Base-by-base conservation (phyloP, 2,113 vertebrate species). In the Cavia aperea region DNA sequence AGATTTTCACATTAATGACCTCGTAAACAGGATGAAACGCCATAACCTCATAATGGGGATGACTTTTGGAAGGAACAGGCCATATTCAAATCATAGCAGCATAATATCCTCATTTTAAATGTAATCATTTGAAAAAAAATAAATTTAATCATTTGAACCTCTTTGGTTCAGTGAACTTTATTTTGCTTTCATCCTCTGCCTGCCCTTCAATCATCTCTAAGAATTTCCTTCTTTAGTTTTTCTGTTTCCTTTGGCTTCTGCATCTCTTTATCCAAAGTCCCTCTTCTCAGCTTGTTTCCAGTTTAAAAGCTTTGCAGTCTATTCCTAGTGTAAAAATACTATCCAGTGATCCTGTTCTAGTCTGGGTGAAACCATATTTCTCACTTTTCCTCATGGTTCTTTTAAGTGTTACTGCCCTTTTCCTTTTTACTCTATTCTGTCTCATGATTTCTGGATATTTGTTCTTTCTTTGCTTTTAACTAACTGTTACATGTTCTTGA, bases 171-270 rank as follows among this genome's bases (percentile, higher is more conserved):
- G 3, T 89, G 65, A n/a, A 73, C 16, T 84, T 92, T 66, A 46
- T 84, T 70, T 91, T 58, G n/a, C 39, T 90, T 75, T 49, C 14
- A 58, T 91, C 29, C 39, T 81, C 49, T 83, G 11, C 29, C 15
- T 86, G 65, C 60, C 63, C 1, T 82, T 93, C 66, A 88, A 81
- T 85, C 15, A 10, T 89, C 66, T 62, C 26, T 88, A 66, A 49
- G 36, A 84, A 73, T 88, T 84, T 90, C 31, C 14, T 73, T 8
- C 36, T 36, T 90, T 14, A 51, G 9, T 73, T 94, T 91, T 78
- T 39, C 70, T 83, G 29, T 94, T 95, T 88, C 29, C 65, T 94
- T 94, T 94, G 83, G 33, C 46, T 93, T 89, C 58, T 94, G 39
- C 43, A 54, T 88, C 39, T 49, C 88, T 56, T 24, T 19, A 85